Base-by-base conservation (phyloP, 2,888 invertebrate species). In the Incurvaria masculella region DNA sequence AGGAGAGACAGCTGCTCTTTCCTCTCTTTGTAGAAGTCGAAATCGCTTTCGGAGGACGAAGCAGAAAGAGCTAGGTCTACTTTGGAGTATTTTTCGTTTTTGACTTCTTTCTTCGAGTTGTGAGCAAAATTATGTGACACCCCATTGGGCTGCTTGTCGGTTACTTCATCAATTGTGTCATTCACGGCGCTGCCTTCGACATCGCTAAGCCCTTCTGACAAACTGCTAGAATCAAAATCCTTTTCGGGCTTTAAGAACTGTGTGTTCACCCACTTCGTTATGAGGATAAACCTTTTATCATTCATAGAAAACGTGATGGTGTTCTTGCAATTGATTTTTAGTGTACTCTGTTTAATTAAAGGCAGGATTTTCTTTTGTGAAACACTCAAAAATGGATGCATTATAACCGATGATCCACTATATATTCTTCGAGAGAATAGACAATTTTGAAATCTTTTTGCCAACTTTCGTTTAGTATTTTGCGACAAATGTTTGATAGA, bases 41-140 rank as follows among this genome's bases (percentile, higher is more conserved):
- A 63, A 50, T 78, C 75, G 38, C 67, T 71, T 6, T 72, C 74
- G 0, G 72, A 70, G 0, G 72, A 65, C 0, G 72, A 67, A 0
- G 62, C 57, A 0, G 68, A 58, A 10, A 72, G 33, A 57, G 73
- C 71, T 2, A 76, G 49, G 23, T 76, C 74, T 52, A 62, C 64
- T 57, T 68, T 74, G 1, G 67, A 56, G 39, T 63, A 64, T 60
- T 56, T 69, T 2, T 63, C 62, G 27, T 47, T 52, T 48, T 38
- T 42, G 2, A 47, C 44, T 2, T 49, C 45, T 27, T 39, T 14
- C 23, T 17, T 10, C 16, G 38, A 17, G 6, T 48, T 10, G n/a
- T 14, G 21, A 6, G 21, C 27, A 20, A n/a, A n/a, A n/a, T n/a
- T 26, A 21, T 17, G 16, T 38, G 16, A 43, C 39, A 21, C n/a